Percentiles rank a stretch among this genome's conserved stretches.
phyloP scores from a whole-genome alignment of 2,797 vertebrate species.

The Aulostomus chinensis region DNA sequence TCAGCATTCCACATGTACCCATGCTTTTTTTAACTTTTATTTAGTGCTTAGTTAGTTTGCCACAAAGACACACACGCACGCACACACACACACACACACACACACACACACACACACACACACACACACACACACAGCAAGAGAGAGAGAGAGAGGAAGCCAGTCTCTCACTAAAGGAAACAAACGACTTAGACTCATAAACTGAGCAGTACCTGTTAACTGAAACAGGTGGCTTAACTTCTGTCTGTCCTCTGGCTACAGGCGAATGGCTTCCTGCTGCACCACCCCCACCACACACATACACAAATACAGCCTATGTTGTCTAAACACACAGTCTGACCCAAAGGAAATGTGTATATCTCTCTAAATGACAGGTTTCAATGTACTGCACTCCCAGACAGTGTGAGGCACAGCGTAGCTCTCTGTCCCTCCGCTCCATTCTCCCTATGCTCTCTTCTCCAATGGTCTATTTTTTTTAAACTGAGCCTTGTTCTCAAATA shows the following conservation, averaged over 20 bases:
- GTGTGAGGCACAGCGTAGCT: conserved; percentile 2
- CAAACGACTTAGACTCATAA: conserved; percentile 54
- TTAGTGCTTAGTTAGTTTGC: too few relatives aligned
- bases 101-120: conserved; percentile 1
- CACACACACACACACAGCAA: not conserved
- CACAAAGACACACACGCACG: too few relatives aligned
- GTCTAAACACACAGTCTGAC: conserved; percentile 29
- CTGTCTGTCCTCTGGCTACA: conserved; percentile 53
- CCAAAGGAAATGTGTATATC: conserved; percentile 46
- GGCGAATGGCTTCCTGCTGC: conserved; percentile 57
- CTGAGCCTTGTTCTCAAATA: too few relatives aligned
- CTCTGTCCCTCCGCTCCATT: not conserved
- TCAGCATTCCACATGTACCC: too few relatives aligned
- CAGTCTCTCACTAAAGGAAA: conserved; percentile 39
- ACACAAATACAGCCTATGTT: conserved; percentile 10
- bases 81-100: too few relatives aligned
- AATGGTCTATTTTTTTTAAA: too few relatives aligned
- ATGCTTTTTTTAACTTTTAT: too few relatives aligned
- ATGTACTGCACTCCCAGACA: conserved; percentile 7
- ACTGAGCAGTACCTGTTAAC: conserved; percentile 68
- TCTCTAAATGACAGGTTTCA: conserved; percentile 40
- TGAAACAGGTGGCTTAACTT: conserved; percentile 66
- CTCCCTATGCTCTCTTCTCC: conserved; percentile 29
- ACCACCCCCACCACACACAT: conserved; percentile 22
- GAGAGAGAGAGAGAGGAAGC: conserved; percentile 18